Percentiles rank a stretch among this genome's conserved stretches.
Evolutionary conservation across 2,113 vertebrate genomes (phyloP).

Genomic region (Edolisoma coerulescens): DNA sequence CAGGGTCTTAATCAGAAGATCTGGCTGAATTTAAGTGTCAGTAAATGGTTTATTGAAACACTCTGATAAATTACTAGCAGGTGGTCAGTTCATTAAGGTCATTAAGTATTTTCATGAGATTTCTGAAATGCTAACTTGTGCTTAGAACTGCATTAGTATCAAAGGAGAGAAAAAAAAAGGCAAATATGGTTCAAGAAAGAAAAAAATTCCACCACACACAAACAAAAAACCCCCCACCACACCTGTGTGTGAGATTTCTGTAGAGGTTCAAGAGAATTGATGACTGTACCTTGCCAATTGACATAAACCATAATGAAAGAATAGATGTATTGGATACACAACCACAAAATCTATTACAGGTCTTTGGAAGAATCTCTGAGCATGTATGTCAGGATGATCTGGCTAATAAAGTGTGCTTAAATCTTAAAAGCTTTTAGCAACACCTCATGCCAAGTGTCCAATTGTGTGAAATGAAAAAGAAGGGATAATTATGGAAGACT

Average conservation of each 20-base stretch:
- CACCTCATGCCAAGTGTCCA: neutral
- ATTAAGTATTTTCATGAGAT: neutral
- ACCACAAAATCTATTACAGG: neutral
- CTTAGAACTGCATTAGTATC: neutral
- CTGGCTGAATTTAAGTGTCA: neutral
- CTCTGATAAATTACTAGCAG: neutral
- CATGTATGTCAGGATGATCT: neutral
- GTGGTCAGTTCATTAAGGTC: neutral
- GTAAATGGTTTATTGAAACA: neutral
- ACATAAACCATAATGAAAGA: neutral
- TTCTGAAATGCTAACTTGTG: neutral
- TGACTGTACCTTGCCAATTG: neutral
- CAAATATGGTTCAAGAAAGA: neutral
- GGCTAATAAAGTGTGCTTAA: neutral
- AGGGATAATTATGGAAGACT: neutral
- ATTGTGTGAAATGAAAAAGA: neutral
- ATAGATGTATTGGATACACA: neutral
- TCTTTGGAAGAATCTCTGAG: neutral
- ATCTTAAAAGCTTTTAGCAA: neutral
- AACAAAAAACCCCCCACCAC: rapidly evolving
- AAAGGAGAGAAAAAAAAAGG: neutral
- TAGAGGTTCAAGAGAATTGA: neutral
- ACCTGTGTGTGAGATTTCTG: neutral
- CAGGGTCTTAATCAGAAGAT: neutral
- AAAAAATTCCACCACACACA: neutral